These are phyloP conservation scores for Fulica atra DNA, from an alignment of 2,113 vertebrate genomes.

Conservation along the genomic window DNA sequence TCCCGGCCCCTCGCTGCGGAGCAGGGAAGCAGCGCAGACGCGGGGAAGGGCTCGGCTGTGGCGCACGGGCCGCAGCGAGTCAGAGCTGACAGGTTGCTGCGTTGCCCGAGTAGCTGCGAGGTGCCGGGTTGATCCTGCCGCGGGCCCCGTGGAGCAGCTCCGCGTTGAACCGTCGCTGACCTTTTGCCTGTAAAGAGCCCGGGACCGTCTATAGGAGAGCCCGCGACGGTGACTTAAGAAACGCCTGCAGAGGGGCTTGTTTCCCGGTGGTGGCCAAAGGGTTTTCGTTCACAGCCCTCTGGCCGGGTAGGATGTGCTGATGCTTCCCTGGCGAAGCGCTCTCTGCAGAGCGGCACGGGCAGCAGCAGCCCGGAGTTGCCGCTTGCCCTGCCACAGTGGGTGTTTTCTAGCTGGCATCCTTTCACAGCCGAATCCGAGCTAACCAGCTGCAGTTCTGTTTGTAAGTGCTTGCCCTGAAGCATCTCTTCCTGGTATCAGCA, in stretches of 20 bases:
- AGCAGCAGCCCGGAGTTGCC: background rate
- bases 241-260: accelerated
- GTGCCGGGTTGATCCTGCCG: too few species aligned
- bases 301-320: accelerated
- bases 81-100: background rate
- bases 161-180: accelerated
- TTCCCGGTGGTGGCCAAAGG: background rate
- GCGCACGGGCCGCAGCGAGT: accelerated
- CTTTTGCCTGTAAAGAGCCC: background rate
- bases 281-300: background rate
- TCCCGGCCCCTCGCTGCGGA: accelerated
- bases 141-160: background rate
- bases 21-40: background rate
- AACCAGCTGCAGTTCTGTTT: background rate
- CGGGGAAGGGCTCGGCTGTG: accelerated
- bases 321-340: background rate
- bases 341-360: background rate
- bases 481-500: background rate
- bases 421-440: background rate
- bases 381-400: background rate
- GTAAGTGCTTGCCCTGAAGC: background rate
- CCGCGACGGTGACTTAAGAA: background rate
- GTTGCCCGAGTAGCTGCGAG: accelerated
- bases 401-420: background rate
- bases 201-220: too few species aligned